Evolutionary conservation across 2,888 invertebrate genomes (phyloP).

Genomic region (Cyaniris semiargus): DNA sequence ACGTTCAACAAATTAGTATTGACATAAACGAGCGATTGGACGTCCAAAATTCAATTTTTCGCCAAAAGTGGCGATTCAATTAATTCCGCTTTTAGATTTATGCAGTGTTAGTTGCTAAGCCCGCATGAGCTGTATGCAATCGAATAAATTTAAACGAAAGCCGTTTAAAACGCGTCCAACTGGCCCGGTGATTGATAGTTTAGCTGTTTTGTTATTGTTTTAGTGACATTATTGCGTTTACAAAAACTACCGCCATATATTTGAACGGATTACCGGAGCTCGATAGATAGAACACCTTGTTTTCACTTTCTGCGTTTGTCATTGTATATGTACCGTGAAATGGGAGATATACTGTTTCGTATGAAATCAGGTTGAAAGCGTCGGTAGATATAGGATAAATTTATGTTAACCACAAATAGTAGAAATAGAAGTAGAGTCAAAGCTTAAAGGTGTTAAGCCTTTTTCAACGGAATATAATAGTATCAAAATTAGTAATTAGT

Average conservation of each 20-base stretch:
- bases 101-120: slow-evolving; percentile 38
- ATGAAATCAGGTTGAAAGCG: slow-evolving; percentile 3
- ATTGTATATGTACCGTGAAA: slow-evolving; percentile 3
- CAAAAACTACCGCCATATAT: slow-evolving; percentile 19
- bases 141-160: slow-evolving; percentile 42
- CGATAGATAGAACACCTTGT: background rate
- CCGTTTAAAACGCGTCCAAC: slow-evolving; percentile 41
- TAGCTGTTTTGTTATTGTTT: slow-evolving; percentile 33
- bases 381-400: background rate
- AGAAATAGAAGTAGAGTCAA: too few relatives aligned
- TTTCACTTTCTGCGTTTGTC: background rate
- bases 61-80: slow-evolving; percentile 29
- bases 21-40: background rate
- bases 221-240: slow-evolving; percentile 10
- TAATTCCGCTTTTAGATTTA: slow-evolving; percentile 33
- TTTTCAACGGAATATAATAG: too few relatives aligned
- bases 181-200: slow-evolving; percentile 38
- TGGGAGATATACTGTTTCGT: background rate
- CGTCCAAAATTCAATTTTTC: background rate
- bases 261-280: background rate
- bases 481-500: too few relatives aligned
- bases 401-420: too few relatives aligned
- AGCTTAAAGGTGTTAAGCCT: too few relatives aligned
- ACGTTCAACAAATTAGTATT: background rate
- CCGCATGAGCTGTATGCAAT: slow-evolving; percentile 39